Percentiles rank a stretch among this genome's conserved stretches.
Conservation (phyloP, 2,113 vertebrate species). For the Aspidoscelis tigris region DNA sequence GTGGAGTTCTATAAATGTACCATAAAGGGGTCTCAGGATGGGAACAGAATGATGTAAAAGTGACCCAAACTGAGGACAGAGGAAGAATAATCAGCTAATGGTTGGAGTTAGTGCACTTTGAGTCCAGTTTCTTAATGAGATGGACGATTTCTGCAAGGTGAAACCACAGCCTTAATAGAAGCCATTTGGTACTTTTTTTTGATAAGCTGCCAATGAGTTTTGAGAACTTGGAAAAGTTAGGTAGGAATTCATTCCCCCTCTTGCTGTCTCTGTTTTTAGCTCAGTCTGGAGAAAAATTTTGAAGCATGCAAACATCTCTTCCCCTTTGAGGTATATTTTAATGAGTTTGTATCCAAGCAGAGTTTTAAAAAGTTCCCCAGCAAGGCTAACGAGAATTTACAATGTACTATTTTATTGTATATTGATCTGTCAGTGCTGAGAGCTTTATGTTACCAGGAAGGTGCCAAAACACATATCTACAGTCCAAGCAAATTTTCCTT, state of each 20-base stretch:
- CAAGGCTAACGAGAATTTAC: not conserved
- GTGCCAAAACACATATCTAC: not conserved
- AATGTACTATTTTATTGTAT: slow-evolving; percentile 7
- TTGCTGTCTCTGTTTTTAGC: not conserved
- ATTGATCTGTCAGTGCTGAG: slow-evolving; percentile 22
- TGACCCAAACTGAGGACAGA: too few species aligned
- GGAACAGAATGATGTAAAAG: too few species aligned
- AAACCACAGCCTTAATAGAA: too few species aligned
- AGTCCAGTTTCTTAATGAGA: too few species aligned
- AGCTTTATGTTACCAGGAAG: slow-evolving; percentile 33
- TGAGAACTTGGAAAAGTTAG: not conserved
- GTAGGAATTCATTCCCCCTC: not conserved
- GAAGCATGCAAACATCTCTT: not conserved
- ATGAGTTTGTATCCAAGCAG: not conserved
- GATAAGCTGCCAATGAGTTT: not conserved
- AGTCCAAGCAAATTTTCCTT: slow-evolving; percentile 19
- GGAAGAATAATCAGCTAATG: too few species aligned
- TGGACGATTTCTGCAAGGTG: too few species aligned
- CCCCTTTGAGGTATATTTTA: not conserved
- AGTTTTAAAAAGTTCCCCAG: not conserved
- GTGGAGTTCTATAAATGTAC: too few species aligned
- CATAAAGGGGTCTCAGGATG: too few species aligned
- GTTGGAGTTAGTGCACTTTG: too few species aligned
- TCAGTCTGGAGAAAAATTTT: not conserved
- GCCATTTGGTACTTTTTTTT: too few species aligned